Evolutionary conservation across 2,113 vertebrate genomes (phyloP), one percentile per base, ranked within the genome.

Genomic region (Dicentrarchus labrax): DNA sequence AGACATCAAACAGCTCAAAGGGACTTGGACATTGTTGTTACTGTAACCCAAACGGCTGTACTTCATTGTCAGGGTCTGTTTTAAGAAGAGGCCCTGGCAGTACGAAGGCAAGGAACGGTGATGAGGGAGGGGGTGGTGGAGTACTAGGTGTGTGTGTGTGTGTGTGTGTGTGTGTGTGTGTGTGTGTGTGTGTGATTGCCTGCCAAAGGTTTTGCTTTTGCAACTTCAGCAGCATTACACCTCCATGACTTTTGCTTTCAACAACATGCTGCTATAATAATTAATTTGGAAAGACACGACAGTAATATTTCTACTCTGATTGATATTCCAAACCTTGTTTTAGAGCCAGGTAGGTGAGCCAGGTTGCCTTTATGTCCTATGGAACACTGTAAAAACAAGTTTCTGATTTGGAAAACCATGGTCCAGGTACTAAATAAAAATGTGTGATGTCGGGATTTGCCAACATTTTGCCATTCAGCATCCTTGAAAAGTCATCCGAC

Each of bases 1-100:
- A 83, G 69, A 92, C 86, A 86, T 93, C 83, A 90, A 90, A 88
- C 39, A 51, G 74, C 86, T 90, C 78, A 84, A 82, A 78, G 43
- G 67, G 66, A 88, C 84, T 84, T 83, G 72, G 83, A 76, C 69
- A 22, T 45, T 86, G 82, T 90, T 91, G 85, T 87, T 86, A 82
- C 86, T 89, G 86, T 88, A 89, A 89, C 78, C 67, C 76, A 60
- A 83, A 86, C 68, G 30, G 86, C 72, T 86, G 56, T 64, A 80
- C 71, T 73, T 90, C 86, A 85, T 78, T 69, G 82, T 79, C 84
- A 77, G 60, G 78, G 59, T 54, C 72, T 90, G 83, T 89, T 87
- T 88, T 80, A 71, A 82, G 71, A 83, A 78, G 76, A 76, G 74
- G 81, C 70, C 78, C 78, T 71, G 64, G 53, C 60, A 54, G 39